These are phyloP conservation scores for Lethenteron reissneri DNA, from an alignment of 2,113 vertebrate genomes.

Conservation along the genomic window DNA sequence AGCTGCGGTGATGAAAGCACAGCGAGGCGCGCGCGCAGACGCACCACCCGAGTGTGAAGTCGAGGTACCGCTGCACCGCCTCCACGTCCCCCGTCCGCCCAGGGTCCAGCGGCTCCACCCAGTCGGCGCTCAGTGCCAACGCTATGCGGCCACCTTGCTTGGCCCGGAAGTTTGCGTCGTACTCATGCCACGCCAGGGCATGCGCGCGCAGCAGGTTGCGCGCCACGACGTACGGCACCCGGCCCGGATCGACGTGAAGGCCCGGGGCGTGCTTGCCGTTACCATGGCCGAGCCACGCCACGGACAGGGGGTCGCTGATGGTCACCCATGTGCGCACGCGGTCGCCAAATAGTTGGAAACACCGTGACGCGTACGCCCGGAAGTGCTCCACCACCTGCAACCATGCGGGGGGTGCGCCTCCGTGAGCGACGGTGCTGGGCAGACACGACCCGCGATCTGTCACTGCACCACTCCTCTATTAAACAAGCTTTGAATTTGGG, in stretches of 20 bases:
- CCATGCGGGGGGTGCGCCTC: too few relatives aligned
- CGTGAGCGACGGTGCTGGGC: too few relatives aligned
- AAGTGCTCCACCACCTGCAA: not conserved
- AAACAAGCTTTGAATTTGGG: too few relatives aligned
- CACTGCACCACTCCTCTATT: too few relatives aligned
- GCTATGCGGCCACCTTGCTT: conserved; percentile 2
- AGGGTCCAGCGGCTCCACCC: conserved; percentile 5
- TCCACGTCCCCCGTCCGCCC: not conserved
- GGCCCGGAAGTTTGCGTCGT: conserved; percentile 4
- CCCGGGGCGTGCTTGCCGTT: not conserved
- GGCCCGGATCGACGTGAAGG: conserved; percentile 11
- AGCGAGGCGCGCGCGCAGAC: not conserved
- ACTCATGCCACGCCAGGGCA: not conserved
- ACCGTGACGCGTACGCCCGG: not conserved
- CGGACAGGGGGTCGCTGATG: not conserved
- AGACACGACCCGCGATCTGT: too few relatives aligned
- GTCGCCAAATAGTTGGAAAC: conserved; percentile 2
- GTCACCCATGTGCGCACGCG: not conserved
- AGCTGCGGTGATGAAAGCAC: not conserved
- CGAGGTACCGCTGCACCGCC: conserved; percentile 3
- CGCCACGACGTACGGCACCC: conserved; percentile 18
- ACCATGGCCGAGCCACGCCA: not conserved
- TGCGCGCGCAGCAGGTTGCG: not conserved
- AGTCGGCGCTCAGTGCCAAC: not conserved
- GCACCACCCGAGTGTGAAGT: conserved; percentile 6